These are phyloP conservation scores for Bos indicus DNA, from an alignment of 2,113 vertebrate species.

Conservation along the genomic window DNA sequence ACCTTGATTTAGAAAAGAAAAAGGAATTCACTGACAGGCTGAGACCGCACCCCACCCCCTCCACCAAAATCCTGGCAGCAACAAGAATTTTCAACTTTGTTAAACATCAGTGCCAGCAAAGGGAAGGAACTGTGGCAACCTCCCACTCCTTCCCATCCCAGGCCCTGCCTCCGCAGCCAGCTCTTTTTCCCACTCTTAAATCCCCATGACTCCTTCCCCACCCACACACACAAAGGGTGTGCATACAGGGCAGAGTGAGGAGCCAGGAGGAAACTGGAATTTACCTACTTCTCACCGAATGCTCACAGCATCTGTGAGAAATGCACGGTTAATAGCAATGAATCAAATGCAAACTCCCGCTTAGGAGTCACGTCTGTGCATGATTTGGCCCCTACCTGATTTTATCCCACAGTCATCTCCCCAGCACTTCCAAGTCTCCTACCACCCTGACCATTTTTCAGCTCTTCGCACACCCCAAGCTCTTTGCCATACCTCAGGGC, in stretches of 20 bases:
- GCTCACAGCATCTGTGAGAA: background rate
- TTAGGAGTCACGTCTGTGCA: background rate
- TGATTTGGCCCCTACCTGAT: background rate
- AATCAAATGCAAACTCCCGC: background rate
- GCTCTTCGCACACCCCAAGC: background rate
- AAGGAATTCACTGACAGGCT: background rate
- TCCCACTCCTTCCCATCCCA: background rate
- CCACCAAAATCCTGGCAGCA: no score
- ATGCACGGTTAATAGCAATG: background rate
- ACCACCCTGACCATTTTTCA: background rate
- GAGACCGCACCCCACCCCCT: accelerated
- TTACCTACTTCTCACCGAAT: background rate
- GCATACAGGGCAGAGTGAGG: accelerated
- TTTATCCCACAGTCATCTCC: background rate
- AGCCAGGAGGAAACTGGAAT: background rate
- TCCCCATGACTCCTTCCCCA: background rate
- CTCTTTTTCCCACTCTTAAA: background rate
- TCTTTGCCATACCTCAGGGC: background rate
- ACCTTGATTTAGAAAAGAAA: background rate
- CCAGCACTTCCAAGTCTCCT: background rate
- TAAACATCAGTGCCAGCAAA: background rate
- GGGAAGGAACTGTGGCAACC: background rate
- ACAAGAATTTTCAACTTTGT: background rate
- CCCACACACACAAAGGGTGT: no score
- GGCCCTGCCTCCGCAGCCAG: background rate